Base-by-base conservation (phyloP, 2,888 invertebrate species). In the Acrocyrtus sp. region DNA sequence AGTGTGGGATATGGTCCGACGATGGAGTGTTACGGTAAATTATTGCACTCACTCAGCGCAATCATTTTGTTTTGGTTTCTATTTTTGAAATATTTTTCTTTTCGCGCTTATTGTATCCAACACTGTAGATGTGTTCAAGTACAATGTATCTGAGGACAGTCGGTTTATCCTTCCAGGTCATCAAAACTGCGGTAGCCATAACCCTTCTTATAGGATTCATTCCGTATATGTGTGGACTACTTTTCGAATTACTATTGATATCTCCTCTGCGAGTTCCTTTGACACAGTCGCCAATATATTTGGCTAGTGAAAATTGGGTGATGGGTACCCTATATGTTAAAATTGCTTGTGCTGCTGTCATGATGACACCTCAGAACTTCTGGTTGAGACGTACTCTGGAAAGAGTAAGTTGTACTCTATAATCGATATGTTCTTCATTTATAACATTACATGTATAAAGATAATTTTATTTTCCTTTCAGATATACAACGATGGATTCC, bases 361-460 rank as follows among this genome's bases (percentile, higher is more conserved):
- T 98, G 90, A 98, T 98, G 96, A 97, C 97, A 0, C 88, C 88
- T 1, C 97, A 98, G 6, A 98, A 98, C 86, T 96, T 97, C 93
- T 90, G 92, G 84, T 86, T 99, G 82, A 91, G 96, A 63, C 88
- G 93, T 2, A 94, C 95, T 0, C 92, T 98, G 54, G 98, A 99
- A 83, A 90, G 93, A 84, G 87, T 87, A 76, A 51, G 19, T 57
- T 29, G 19, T 54, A 53, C 8, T 21, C n/a, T 57, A 15, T 57
- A 27, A 12, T 53, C 39, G 17, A 53, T 63, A 53, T 27, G 17
- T 19, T 47, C 21, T 65, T 3, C 10, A 54, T 65, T 43, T 27
- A 21, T 24, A 5, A 34, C 12, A n/a, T 22, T 17, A 22, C 50
- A 21, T 39, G 12, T 22, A 24, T 57, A 56, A n/a, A 41, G 10